Conservation (phyloP, 2,113 vertebrate species). For the Trematomus loennbergii region DNA sequence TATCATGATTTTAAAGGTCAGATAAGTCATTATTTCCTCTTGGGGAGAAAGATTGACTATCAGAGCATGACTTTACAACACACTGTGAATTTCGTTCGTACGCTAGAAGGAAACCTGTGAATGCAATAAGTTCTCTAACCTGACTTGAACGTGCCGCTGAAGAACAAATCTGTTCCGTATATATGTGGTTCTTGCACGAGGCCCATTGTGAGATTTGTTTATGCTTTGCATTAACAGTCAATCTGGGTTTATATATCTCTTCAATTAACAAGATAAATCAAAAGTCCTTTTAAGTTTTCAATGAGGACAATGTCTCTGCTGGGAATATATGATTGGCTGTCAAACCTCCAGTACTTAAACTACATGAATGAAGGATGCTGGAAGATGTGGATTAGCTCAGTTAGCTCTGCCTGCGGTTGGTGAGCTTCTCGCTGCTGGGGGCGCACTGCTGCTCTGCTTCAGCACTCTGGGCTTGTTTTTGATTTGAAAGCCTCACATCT, state of each 20-base stretch:
- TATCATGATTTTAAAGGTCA: neutral
- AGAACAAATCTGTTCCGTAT: neutral
- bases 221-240: constrained; percentile 21
- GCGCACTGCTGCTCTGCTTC: constrained; percentile 73
- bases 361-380: constrained; percentile 16
- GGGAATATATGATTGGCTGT: constrained; percentile 17
- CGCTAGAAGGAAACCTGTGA: neutral
- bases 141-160: neutral
- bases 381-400: constrained; percentile 52
- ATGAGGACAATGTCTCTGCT: constrained; percentile 4
- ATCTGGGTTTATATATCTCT: constrained; percentile 8
- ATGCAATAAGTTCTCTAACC: neutral
- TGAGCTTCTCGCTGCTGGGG: constrained; percentile 67
- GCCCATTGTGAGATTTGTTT: constrained; percentile 45
- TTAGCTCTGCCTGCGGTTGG: constrained; percentile 59
- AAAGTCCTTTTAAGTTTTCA: neutral
- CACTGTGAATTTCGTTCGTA: neutral
- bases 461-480: constrained; percentile 68
- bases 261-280: neutral
- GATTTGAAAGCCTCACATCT: constrained; percentile 51
- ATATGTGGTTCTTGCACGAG: constrained; percentile 61
- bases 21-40: neutral
- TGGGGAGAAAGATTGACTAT: neutral
- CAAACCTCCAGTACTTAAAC: constrained; percentile 19
- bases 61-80: neutral